Evolutionary conservation across 2,888 invertebrate species (phyloP).

Genomic region (Tuberolachnus salignus): DNA sequence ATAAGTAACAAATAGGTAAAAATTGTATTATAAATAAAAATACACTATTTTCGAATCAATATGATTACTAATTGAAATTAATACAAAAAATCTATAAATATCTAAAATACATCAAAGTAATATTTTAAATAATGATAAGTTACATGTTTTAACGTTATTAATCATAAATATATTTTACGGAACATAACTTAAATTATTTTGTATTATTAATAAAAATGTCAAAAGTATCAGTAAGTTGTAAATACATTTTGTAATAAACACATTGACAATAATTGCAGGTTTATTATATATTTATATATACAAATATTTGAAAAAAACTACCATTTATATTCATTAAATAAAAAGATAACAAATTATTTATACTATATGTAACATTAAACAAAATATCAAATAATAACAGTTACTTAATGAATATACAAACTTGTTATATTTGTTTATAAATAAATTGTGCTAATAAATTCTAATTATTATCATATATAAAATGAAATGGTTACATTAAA

Average conservation of each 20-base stretch:
- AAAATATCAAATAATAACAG: slow-evolving; percentile 4
- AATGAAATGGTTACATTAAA: slow-evolving; percentile 2
- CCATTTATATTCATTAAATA: neutral
- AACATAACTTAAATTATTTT: no score
- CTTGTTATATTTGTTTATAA: neutral
- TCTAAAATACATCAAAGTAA: no score
- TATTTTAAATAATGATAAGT: no score
- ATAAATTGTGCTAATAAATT: slow-evolving; percentile 18
- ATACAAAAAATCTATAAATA: no score
- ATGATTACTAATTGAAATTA: no score
- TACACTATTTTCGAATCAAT: no score
- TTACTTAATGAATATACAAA: neutral
- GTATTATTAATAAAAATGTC: no score
- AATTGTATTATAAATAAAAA: no score
- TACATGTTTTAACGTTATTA: no score
- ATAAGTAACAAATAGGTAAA: no score
- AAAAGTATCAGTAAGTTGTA: neutral
- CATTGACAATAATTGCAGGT: neutral
- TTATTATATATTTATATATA: slow-evolving; percentile 10
- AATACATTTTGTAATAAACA: neutral
- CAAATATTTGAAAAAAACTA: neutral
- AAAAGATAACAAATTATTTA: slow-evolving; percentile 32
- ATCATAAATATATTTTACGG: no score
- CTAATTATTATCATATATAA: slow-evolving; percentile 7
- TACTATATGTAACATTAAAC: slow-evolving; percentile 19